These are phyloP conservation scores for Cyclophora albipunctata DNA, from an alignment of 2,888 invertebrate genomes.

Conservation along the genomic window DNA sequence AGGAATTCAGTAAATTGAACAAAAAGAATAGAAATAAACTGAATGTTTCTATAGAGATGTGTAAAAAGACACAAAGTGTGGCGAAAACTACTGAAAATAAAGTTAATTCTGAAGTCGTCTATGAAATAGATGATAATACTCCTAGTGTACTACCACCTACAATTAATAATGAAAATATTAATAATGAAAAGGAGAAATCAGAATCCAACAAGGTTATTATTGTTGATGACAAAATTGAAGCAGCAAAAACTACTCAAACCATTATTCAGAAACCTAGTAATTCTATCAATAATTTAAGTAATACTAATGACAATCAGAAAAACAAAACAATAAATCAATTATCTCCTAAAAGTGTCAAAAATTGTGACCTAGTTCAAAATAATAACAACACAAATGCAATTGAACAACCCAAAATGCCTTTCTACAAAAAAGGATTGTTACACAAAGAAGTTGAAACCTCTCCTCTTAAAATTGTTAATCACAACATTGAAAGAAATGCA, in stretches of 20 bases:
- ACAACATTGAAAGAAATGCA: conserved; percentile 21
- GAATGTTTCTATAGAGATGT: conserved; percentile 66
- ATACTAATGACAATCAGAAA: conserved; percentile 6
- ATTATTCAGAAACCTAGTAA: not conserved
- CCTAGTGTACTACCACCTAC: conserved; percentile 17
- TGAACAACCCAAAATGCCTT: conserved; percentile 28
- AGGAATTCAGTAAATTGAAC: conserved; percentile 59
- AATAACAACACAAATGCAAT: too few relatives aligned
- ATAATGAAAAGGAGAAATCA: conserved; percentile 6
- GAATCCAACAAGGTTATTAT: conserved; percentile 3
- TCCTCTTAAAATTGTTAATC: conserved; percentile 17
- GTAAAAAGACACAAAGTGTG: conserved; percentile 45
- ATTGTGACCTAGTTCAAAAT: too few relatives aligned
- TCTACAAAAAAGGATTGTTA: conserved; percentile 44
- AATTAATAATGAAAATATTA: conserved; percentile 5
- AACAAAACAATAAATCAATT: not conserved
- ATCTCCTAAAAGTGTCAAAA: too few relatives aligned
- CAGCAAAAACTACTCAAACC: not conserved
- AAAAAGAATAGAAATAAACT: conserved; percentile 56
- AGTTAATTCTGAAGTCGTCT: conserved; percentile 16
- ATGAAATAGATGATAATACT: conserved; percentile 48
- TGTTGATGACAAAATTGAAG: not conserved
- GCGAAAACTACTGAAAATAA: conserved; percentile 10
- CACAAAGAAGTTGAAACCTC: conserved; percentile 13
- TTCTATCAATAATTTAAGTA: conserved; percentile 2